Evolutionary conservation across 2,888 invertebrate species (phyloP).

Genomic region (Agriopis aurantiaria): DNA sequence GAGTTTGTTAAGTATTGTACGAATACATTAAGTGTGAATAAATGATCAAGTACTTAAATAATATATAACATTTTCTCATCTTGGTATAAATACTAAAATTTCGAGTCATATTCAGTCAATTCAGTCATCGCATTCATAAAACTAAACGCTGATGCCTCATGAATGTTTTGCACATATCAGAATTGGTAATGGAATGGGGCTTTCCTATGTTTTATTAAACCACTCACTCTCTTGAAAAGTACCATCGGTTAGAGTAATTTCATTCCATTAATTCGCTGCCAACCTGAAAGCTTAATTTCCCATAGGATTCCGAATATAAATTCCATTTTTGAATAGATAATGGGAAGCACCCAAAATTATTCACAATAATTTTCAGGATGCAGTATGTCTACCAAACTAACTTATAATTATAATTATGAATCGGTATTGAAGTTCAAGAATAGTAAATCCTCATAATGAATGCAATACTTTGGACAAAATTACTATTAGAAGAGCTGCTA

Average conservation of each 20-base stretch:
- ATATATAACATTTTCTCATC: too few species aligned
- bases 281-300: conserved; percentile 49
- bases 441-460: not conserved
- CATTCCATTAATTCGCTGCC: conserved; percentile 47
- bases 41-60: too few species aligned
- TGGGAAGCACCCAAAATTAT: conserved; percentile 38
- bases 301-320: conserved; percentile 48
- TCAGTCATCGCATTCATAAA: not conserved
- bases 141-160: conserved; percentile 24
- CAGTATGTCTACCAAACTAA: not conserved
- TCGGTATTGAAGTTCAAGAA: not conserved
- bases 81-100: too few species aligned
- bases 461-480: too few species aligned
- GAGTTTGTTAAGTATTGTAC: not conserved
- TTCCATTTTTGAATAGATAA: conserved; percentile 49
- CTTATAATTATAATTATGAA: not conserved
- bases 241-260: conserved; percentile 48
- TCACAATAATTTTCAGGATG: conserved; percentile 35
- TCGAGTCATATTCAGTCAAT: too few species aligned
- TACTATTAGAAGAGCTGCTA: too few species aligned
- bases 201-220: conserved; percentile 53
- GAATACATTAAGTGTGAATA: too few species aligned
- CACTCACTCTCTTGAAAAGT: conserved; percentile 47
- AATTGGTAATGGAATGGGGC: conserved; percentile 50
- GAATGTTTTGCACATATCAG: conserved; percentile 47